Conservation (phyloP, 2,888 invertebrate genomes). For the Chalcosyrphus nemorum region DNA sequence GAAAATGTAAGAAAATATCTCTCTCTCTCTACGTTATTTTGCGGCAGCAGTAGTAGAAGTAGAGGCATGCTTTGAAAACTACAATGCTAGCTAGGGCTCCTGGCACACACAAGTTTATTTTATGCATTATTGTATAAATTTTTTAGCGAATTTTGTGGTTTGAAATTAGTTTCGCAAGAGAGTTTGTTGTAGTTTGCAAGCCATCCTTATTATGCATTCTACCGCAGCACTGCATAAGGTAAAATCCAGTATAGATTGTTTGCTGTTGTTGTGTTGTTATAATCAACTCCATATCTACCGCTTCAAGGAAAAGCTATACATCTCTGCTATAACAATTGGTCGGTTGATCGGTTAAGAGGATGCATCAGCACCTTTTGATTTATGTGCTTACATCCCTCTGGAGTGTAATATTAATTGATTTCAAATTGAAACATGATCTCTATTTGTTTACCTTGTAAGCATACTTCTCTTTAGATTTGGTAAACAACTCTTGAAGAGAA, state of each 20-base stretch:
- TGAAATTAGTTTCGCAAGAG: slow-evolving; percentile 1
- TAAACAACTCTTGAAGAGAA: not conserved
- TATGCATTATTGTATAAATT: slow-evolving; percentile 33
- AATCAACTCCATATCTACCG: not conserved
- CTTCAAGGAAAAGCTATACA: not conserved
- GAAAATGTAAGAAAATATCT: slow-evolving; percentile 18
- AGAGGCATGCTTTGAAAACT: not conserved
- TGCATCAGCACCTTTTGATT: not conserved
- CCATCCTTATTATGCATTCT: slow-evolving; percentile 16
- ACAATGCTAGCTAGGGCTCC: not conserved
- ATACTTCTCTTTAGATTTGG: not conserved
- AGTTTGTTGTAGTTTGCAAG: slow-evolving; percentile 3
- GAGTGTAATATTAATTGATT: not conserved
- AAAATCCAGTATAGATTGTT: not conserved
- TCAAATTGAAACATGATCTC: not conserved
- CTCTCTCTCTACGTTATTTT: too few species aligned
- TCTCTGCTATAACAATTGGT: not conserved
- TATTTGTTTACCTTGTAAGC: not conserved
- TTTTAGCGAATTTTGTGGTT: slow-evolving; percentile 21
- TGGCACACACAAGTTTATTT: not conserved
- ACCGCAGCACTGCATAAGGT: not conserved
- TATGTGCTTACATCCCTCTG: too few species aligned
- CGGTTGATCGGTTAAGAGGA: not conserved
- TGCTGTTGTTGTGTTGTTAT: not conserved
- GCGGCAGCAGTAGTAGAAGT: too few species aligned